Evolutionary conservation across 2,888 invertebrate species (phyloP), one percentile per base, ranked within the genome.

Genomic region (Carabus problematicus): DNA sequence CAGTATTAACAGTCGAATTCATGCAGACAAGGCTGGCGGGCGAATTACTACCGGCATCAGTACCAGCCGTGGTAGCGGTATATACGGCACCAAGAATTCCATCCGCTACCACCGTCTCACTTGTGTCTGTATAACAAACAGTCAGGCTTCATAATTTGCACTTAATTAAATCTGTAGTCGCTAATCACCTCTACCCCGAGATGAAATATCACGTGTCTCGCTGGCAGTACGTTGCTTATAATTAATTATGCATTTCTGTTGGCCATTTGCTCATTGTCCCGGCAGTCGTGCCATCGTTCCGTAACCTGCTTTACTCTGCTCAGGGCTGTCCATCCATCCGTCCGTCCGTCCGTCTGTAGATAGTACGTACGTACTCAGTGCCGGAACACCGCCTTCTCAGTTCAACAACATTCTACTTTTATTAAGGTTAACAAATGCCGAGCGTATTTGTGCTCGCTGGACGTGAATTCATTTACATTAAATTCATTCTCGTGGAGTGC

Each of bases 101-200:
- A 2, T 3, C 29, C 29, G 29, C 29, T 29, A n/a, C n/a, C 29
- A 2, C 29, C 14, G 7, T 45, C 14, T 45, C 14, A 16, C 45
- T 42, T 43, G 55, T 64, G 43, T 16, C 55, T 43, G 12, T 12
- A 7, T 41, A 41, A 18, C 64, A 64, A 62, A 29, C 62, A 43
- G 39, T 8, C 64, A 56, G 12, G 45, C 56, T 64, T 64, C 64
- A 64, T 64, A 64, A 64, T 64, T 64, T 16, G 64, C 64, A 64
- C 64, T 56, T 64, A 64, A 64, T 64, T 64, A 64, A 64, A 64
- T 64, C 64, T 64, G 64, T 64, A 56, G 45, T 29, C 39, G 56
- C 64, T 64, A 64, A 64, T 64, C 64, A 64, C 64, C 64, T 43
- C 59, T 43, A 39, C 29, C 14, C 56, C n/a, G 45, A 42, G 42